Base-by-base conservation (phyloP, 37 sponge, comb jelly and placozoan species). In the Corticium candelabrum region DNA sequence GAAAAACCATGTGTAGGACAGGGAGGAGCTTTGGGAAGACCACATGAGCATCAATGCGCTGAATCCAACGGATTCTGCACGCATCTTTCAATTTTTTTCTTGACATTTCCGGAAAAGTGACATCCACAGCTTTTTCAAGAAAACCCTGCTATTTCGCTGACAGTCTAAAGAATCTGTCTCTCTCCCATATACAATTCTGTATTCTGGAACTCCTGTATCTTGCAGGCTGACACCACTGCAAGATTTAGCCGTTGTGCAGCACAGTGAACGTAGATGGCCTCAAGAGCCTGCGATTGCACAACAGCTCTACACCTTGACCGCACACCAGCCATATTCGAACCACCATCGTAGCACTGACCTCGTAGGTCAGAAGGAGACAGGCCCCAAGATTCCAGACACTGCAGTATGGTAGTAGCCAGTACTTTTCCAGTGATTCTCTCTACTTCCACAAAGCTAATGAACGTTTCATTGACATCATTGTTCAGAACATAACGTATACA, bases 401-500 rank as follows among this genome's bases (percentile, higher is more conserved):
- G 11, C 62, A 50, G 62, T 50, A 50, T 50, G 62, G 15, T 50
- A 50, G 15, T 11, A 11, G 15, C 62, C 11, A 50, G 62, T 27
- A 50, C 62, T 50, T 50, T 50, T 50, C 62, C 21, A 50, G 11
- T 50, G n/a, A 11, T 21, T 50, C 62, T 50, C 21, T 50, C 21
- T 50, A 50, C 21, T 50, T 50, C 62, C 11, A 50, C 21, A 21
- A 50, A 50, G 62, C 21, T 21, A 50, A 50, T 21, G 21, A 50
- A 50, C 62, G 21, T 50, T 50, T 50, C 62, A 11, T 50, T 50
- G 11, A 50, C 62, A 27, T 27, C 62, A 27, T 21, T 21, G 62
- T 50, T 21, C 62, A 50, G 62, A 83, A 74, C 39, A 40, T 80
- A 82, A 15, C 86, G 81, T 27, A 85, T 29, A 76, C 35, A 31